Percentiles rank a stretch among this genome's conserved stretches.
phyloP scores from a whole-genome alignment of 2,888 invertebrate genomes.

The Syrista parreyssii region DNA sequence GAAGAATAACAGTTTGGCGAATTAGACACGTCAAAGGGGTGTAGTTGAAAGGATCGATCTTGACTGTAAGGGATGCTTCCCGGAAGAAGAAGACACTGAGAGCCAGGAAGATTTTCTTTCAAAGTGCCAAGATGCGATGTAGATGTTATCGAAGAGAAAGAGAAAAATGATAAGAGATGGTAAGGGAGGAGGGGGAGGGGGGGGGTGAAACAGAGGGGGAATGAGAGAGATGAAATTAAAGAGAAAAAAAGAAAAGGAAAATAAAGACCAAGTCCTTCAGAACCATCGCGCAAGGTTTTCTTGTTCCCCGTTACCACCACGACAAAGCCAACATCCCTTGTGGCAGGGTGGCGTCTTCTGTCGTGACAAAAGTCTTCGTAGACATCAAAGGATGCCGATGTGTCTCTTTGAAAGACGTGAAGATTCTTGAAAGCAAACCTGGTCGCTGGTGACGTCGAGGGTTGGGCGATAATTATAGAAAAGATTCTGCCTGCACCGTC shows the following conservation, averaged over 20 bases:
- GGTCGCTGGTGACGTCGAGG: neutral
- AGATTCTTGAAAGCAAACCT: neutral
- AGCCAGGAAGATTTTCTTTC: slow-evolving; percentile 23
- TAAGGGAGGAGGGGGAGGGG: slow-evolving; percentile 5
- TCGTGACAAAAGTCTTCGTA: slow-evolving; percentile 26
- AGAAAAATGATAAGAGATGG: slow-evolving; percentile 6
- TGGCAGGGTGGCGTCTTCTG: slow-evolving; percentile 5
- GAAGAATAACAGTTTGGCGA: slow-evolving; percentile 60
- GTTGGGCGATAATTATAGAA: neutral
- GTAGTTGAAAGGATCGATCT: neutral
- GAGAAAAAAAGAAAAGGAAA: slow-evolving; percentile 9
- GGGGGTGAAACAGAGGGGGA: slow-evolving; percentile 10
- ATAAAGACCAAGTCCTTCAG: neutral
- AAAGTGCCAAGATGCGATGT: slow-evolving; percentile 10
- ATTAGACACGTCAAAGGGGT: slow-evolving; percentile 55
- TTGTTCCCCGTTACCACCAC: no score
- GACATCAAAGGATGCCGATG: slow-evolving; percentile 31
- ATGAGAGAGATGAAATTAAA: slow-evolving; percentile 14
- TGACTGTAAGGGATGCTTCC: neutral
- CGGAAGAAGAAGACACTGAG: slow-evolving; percentile 14
- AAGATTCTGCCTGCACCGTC: no score
- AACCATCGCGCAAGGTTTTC: no score
- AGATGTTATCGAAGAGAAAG: slow-evolving; percentile 15
- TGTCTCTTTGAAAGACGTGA: neutral
- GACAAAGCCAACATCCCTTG: no score